Evolutionary conservation across 2,797 vertebrate species (phyloP).

Genomic region (Sylvilagus floridanus): DNA sequence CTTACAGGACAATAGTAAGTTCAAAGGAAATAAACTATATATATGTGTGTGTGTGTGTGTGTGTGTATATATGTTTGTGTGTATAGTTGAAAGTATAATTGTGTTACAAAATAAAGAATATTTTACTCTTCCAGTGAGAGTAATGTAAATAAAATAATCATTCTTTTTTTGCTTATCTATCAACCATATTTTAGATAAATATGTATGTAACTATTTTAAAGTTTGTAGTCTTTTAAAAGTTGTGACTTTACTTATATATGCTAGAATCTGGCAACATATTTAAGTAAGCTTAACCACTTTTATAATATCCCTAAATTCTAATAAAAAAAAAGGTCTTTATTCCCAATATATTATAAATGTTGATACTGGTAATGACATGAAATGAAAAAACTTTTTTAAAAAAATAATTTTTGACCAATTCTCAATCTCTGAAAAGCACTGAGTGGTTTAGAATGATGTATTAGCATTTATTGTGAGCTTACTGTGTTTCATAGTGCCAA

Average conservation of each 20-base stretch:
- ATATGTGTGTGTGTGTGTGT: not conserved
- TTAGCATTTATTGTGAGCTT: not conserved
- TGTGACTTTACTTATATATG: not conserved
- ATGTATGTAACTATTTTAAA: slow-evolving; percentile 4
- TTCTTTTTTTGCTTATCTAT: slow-evolving; percentile 20
- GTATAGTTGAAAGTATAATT: not conserved
- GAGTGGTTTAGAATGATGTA: not conserved
- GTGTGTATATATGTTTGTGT: not conserved
- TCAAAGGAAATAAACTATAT: not conserved
- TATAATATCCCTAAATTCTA: not conserved
- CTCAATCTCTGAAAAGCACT: not conserved
- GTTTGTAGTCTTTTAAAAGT: not conserved
- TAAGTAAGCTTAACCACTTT: not conserved
- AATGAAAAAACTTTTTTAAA: not conserved
- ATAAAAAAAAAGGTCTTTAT: not conserved
- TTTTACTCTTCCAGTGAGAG: not conserved
- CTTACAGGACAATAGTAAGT: not conserved
- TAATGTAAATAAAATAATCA: not conserved
- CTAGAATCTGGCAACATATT: not conserved
- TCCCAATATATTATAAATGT: not conserved
- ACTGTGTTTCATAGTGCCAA: not conserved
- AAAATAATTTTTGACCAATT: not conserved
- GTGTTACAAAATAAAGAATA: not conserved
- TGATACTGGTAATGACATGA: not conserved
- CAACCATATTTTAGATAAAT: not conserved